Evolutionary conservation across 2,888 invertebrate genomes (phyloP), one percentile per base, ranked within the genome.

Genomic region (Caenorhabditis sulstoni): DNA sequence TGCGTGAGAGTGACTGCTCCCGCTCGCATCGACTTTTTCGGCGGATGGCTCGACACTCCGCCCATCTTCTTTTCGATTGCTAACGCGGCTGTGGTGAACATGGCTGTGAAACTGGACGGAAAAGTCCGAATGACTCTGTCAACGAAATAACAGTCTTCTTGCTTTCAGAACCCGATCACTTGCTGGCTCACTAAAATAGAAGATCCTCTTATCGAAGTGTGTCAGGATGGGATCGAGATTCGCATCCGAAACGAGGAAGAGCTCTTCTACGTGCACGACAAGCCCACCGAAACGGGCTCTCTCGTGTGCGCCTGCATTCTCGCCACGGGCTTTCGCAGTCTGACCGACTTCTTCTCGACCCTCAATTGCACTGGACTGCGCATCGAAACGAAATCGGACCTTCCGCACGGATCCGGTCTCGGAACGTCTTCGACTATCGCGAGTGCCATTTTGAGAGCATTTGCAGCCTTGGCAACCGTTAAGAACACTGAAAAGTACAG

Each of bases 1-100:
- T 22, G 14, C 3, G 53, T 45, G 11, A 41, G 11, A 22, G 64
- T 74, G n/a, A 62, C 49, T n/a, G 61, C 58, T 20, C 77, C 70
- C 22, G 67, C 66, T 45, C 50, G 81, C 37, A 67, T 82, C n/a
- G 86, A 86, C 57, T 66, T 84, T 11, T 85, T 73, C 50, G 93
- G 93, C 1, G 93, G 93, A 0, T 93, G 93, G 93, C 91, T 92
- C 2, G 93, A 93, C 87, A 93, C 93, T 3, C 93, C 93, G 7
- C 93, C 93, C 1, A 92, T 93, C 65, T 92, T 92, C 11, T 92
- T 92, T 81, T 92, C 91, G 74, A 92, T 92, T 4, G 52, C 71
- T 0, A 92, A 92, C 3, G 91, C 91, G 16, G 91, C 91, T 35
- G 91, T 92, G 11, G 91, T 92, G 9, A 91, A 92, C 70, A 70